Base-by-base conservation (phyloP, 23 tunicate genomes). In the Trididemnum nubilum region DNA sequence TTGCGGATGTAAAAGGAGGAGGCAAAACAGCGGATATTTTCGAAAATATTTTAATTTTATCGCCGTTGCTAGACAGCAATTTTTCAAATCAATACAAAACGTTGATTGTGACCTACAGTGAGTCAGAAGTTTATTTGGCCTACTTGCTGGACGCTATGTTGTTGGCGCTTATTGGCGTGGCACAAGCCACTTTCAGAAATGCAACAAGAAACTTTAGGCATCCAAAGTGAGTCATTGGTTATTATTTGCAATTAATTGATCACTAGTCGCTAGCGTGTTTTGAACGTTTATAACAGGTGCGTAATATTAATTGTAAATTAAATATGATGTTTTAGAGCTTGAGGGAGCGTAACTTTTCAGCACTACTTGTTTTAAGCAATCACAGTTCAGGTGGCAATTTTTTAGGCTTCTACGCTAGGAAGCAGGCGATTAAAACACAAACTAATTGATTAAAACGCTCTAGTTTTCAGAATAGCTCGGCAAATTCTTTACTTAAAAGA, bases 81-180 rank as follows among this genome's bases (percentile, higher is more conserved):
- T 33, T 67, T 67, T n/a, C 38, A 67, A 67, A 5, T 33, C 7
- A 3, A 2, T 67, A 67, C 74, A 67, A 67, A 67, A 12, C 74
- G 22, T 33, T 31, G 7, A 31, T 67, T 38, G 37, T 4, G 7
- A 33, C 31, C 7, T 38, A 67, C 4, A 3, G 26, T 4, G 33
- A 12, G 7, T 37, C 19, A 3, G 38, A 30, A 5, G 22, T 38
- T 9, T 33, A 54, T 63, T 24, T 80, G 2, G 73, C 38, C 9
- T 83, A 72, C 35, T 73, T 83, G 1, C 15, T 83, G 40, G 87
- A 83, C 33, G 58, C 87, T 0, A 1, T 83, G 21, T 73, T 33
- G 32, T 59, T 83, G 24, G 25, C 81, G 19, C n/a, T 83, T 51
- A 18, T 25, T 1, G 81, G 33, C 0, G 38, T 60, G 12, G 39